phyloP scores from a whole-genome alignment of 2,113 vertebrate genomes.

The Perca fluviatilis region DNA sequence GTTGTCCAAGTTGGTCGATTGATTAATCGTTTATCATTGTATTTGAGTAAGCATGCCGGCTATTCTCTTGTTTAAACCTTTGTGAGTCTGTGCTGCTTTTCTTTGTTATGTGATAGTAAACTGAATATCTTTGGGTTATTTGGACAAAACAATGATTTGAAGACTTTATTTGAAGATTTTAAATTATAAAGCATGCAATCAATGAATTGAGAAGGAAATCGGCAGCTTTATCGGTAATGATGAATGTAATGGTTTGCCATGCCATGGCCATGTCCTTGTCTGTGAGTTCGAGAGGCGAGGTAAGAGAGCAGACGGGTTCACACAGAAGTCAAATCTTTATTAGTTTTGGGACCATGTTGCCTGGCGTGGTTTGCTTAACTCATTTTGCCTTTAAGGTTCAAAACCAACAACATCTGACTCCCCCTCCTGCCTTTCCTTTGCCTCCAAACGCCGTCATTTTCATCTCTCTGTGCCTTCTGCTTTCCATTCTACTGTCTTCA shows the following conservation, averaged over 20 bases:
- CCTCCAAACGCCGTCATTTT: not conserved
- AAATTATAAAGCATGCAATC: not conserved
- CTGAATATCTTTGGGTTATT: not conserved
- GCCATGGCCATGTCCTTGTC: not conserved
- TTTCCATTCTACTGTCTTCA: not conserved
- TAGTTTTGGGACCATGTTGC: not conserved
- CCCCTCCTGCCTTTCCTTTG: not conserved
- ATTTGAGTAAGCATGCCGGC: not conserved
- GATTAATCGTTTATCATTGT: too few species aligned
- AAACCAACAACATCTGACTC: not conserved
- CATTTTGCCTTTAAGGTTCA: not conserved
- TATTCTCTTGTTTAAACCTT: not conserved
- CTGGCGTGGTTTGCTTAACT: not conserved
- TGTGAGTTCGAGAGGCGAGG: not conserved
- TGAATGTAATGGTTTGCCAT: not conserved
- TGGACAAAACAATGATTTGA: not conserved
- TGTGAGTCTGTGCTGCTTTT: not conserved
- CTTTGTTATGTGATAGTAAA: not conserved
- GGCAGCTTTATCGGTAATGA: not conserved
- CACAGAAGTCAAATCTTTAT: conserved; percentile 6
- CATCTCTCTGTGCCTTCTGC: not conserved
- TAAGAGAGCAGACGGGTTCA: not conserved
- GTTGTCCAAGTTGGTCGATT: not conserved
- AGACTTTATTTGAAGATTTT: not conserved
- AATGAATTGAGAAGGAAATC: not conserved